Base-by-base conservation (phyloP, 2,797 vertebrate species). In the Xiphorhynchus erythropygius region DNA sequence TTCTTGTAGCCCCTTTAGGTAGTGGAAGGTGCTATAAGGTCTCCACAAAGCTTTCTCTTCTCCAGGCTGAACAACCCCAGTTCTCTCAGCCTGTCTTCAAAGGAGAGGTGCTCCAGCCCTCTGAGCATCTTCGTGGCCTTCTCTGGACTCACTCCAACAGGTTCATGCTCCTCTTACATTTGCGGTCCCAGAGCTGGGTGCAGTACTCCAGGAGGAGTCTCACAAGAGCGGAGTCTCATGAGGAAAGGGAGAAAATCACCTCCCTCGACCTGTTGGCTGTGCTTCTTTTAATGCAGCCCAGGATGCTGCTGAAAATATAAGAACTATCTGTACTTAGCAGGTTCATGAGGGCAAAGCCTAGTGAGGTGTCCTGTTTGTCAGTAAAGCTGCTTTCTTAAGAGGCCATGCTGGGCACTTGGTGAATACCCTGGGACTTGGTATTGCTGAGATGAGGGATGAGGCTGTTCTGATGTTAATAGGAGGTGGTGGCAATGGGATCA, bases 191-290 rank as follows among this genome's bases (percentile, higher is more conserved):
- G 16, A 46, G 41, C 24, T 64, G 41, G 4, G 37, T 6, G 17
- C 56, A 25, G 5, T 49, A 55, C 8, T 60, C 16, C 42, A 60
- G 44, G 35, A 28, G 39, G 23, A 55, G 6, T 55, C 50, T 65
- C 35, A 55, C 0, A 0, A 79, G 78, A 28, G 32, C 8, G 19
- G 41, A 53, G 11, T 46, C 50, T 64, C 15, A 44, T 0, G 1
- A 41, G 13, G 0, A 77, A 21, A 77, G 19, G 9, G 41, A 47
- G 6, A 57, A 39, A 77, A 74, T 46, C 19, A 3, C 14, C 5
- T 60, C 15, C 27, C 37, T 57, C 3, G 2, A 30, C n/a, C 35
- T 84, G 30, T 19, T 80, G 47, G 57, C 19, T 10, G 7, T 19
- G 3, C 39, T 50, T 13, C 56, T 57, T 56, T 50, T 42, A 49